Base-by-base conservation (phyloP, 1,140 invertebrate genomes). In the Diorhabda carinulata region DNA sequence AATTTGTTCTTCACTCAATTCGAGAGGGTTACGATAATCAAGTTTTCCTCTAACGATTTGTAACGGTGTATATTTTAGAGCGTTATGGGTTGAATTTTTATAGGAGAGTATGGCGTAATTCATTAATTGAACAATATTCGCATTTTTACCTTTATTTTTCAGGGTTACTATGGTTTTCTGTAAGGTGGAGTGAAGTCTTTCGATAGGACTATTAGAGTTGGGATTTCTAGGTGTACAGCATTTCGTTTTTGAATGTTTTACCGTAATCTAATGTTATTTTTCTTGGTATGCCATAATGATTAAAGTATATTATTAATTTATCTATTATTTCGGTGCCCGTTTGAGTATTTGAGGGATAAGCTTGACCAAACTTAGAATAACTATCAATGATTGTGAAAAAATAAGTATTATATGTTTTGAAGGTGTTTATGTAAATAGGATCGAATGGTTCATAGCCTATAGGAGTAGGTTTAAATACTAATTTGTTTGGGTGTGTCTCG, bases 401-500 rank as follows among this genome's bases (percentile, higher is more conserved):
- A 43, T 70, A 60, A 64, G 71, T 65, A 5, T 72, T 71, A 56
- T 74, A 58, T 45, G 77, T 67, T 41, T 71, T 73, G 6, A 75
- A 74, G 4, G 73, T 68, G 65, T 81, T 78, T 4, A 74, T 73
- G 45, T 79, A 76, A 44, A 79, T 57, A 59, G 73, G 76, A 10
- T 79, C 72, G 60, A 81, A 74, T 5, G 76, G 76, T 73, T 73
- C 72, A 41, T 4, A 57, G 44, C 68, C 69, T 10, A 69, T 76
- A 43, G 74, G 73, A 56, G 76, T 76, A 47, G 73, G 10, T 70
- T 75, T 72, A 52, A 73, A 72, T 67, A 70, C 64, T 64, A 74
- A 58, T 68, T 77, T 76, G 5, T 65, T 67, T n/a, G 76, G 78
- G 6, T 74, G 63, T 71, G 77, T 73, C n/a, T 78, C 76, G 58